Conservation (phyloP, 2,797 vertebrate species). For the Sciurus vulgaris region DNA sequence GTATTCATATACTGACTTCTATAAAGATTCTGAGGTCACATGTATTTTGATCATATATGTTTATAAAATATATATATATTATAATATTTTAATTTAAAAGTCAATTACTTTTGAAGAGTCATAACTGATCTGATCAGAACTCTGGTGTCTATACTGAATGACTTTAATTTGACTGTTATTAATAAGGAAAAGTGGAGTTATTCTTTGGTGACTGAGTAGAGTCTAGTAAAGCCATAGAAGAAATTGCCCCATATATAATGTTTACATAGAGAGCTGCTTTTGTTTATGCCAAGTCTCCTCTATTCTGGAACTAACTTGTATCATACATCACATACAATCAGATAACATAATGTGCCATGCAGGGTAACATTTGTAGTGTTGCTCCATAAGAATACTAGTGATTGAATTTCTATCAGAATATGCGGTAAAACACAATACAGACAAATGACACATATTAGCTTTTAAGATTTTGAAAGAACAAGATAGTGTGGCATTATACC, state of each 20-base stretch:
- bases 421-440: background rate
- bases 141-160: background rate
- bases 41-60: too few relatives aligned
- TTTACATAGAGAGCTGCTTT: background rate
- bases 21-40: background rate
- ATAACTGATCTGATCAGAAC: background rate
- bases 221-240: background rate
- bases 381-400: background rate
- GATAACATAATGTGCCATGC: background rate
- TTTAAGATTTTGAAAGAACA: background rate
- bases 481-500: background rate
- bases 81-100: background rate
- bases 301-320: background rate
- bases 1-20: background rate
- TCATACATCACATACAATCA: background rate
- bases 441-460: background rate
- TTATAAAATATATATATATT: background rate
- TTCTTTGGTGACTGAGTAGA: background rate
- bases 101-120: background rate
- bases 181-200: background rate
- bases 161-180: background rate
- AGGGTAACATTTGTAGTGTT: background rate
- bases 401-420: background rate
- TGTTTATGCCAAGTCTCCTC: background rate
- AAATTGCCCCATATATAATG: background rate